phyloP scores from a whole-genome alignment of 2,888 invertebrate genomes.

The Diarsia brunnea region DNA sequence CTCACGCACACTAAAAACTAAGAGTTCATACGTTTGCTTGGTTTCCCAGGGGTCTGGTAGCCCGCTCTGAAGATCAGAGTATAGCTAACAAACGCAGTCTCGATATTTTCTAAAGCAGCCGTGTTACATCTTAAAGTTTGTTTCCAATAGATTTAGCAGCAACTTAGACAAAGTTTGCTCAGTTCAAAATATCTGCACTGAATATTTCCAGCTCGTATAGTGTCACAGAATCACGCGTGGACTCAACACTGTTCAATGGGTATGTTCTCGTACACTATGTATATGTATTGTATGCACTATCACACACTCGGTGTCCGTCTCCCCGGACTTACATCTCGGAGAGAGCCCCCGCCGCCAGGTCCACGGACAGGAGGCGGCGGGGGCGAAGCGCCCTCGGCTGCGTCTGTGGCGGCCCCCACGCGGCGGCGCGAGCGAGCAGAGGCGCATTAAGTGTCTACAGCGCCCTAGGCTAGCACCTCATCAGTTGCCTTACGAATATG shows the following conservation, averaged over 20 bases:
- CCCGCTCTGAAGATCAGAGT: conserved; percentile 14
- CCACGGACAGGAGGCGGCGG: conserved; percentile 87
- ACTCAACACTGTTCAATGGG: conserved; percentile 11
- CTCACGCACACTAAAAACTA: background rate
- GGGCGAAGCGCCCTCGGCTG: conserved; percentile 90
- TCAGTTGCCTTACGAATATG: too few species aligned
- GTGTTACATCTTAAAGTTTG: too few species aligned
- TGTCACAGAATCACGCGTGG: conserved; percentile 1
- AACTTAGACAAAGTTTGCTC: too few species aligned
- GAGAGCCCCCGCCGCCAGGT: conserved; percentile 86
- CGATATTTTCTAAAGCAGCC: too few species aligned
- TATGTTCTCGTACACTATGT: too few species aligned
- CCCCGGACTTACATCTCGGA: conserved; percentile 13
- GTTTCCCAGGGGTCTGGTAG: background rate
- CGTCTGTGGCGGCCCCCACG: conserved; percentile 82
- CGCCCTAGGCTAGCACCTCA: too few species aligned
- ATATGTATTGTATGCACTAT: background rate
- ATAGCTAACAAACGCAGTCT: background rate
- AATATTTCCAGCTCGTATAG: background rate
- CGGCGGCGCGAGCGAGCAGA: conserved; percentile 82
- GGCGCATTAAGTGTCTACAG: too few species aligned
- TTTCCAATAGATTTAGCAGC: too few species aligned
- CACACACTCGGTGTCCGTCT: background rate
- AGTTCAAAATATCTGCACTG: too few species aligned
- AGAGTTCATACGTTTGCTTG: background rate